Conservation (phyloP, 2,113 vertebrate species). For the Sakesphorus luctuosus region DNA sequence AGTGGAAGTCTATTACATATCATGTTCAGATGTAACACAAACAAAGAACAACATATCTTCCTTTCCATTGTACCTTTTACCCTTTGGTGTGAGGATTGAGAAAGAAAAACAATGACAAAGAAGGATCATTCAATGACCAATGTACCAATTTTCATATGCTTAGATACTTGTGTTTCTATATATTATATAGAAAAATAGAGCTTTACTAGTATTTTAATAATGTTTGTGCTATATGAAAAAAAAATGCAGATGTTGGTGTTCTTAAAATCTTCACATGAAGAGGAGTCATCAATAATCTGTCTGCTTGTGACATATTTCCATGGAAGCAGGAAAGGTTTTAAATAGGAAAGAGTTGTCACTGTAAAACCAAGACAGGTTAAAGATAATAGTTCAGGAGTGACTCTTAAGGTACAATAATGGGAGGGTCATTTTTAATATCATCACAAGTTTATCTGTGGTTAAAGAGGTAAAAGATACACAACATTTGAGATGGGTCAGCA, state of each 20-base stretch:
- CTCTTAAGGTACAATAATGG: not conserved
- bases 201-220: not conserved
- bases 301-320: not conserved
- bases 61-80: not conserved
- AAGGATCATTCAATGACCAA: not conserved
- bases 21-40: not conserved
- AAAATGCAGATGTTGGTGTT: not conserved
- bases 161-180: not conserved
- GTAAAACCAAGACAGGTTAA: not conserved
- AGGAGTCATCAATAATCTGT: not conserved
- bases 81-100: not conserved
- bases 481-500: not conserved
- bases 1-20: not conserved
- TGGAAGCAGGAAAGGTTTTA: not conserved
- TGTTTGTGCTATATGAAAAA: not conserved
- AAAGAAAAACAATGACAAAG: not conserved
- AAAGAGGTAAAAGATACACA: not conserved
- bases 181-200: not conserved
- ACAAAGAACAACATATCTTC: not conserved
- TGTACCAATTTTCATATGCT: not conserved
- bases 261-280: not conserved
- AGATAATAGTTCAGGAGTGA: not conserved
- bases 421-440: not conserved
- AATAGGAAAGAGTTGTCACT: not conserved
- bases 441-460: not conserved